Evolutionary conservation across 2,113 vertebrate species (phyloP).

Genomic region (Dicaeum eximium): DNA sequence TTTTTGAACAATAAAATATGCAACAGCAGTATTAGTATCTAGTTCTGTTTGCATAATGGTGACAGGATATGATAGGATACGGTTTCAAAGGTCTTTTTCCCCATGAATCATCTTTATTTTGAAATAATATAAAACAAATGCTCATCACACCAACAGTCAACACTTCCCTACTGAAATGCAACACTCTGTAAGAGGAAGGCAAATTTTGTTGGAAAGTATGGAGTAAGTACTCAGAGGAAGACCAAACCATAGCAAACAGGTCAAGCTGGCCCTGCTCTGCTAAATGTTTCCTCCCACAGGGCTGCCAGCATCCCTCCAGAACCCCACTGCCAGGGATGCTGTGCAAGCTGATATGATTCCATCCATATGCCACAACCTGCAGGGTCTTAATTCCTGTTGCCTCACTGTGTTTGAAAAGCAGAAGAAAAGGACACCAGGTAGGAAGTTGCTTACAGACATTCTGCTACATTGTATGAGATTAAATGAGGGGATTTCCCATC

Average conservation of each 20-base stretch:
- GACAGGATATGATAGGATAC: background rate
- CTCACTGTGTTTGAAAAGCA: background rate
- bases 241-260: background rate
- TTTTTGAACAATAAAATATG: background rate
- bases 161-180: background rate
- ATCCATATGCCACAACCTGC: background rate
- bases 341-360: background rate
- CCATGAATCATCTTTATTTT: background rate
- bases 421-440: background rate
- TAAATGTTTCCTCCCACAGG: background rate
- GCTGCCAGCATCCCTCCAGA: background rate
- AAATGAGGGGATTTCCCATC: conserved; percentile 67
- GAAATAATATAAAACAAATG: background rate
- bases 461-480: background rate
- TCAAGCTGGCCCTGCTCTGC: background rate
- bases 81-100: background rate
- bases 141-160: background rate
- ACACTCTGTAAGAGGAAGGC: background rate
- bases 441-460: background rate
- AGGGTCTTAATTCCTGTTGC: background rate
- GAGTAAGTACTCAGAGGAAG: background rate
- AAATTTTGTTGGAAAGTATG: background rate
- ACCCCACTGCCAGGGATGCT: background rate
- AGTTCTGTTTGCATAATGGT: background rate
- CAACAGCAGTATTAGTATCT: background rate